phyloP scores from a whole-genome alignment of 2,888 invertebrate genomes.

The Pandemis heparana region DNA sequence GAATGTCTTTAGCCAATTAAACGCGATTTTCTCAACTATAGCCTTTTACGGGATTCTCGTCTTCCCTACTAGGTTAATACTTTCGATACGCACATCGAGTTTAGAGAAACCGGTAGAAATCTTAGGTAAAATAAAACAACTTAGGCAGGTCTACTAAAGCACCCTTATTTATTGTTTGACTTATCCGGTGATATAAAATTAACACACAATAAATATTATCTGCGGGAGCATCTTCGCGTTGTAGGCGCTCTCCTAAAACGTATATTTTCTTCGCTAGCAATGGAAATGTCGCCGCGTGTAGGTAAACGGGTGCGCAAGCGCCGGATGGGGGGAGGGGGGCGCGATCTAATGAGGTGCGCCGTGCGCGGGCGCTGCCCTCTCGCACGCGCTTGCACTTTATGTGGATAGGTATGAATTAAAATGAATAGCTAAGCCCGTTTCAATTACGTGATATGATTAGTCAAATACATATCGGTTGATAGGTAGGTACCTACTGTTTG shows the following conservation, averaged over 20 bases:
- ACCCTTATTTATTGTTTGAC: constrained; percentile 17
- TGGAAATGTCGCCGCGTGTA: constrained; percentile 77
- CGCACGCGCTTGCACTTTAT: constrained; percentile 67
- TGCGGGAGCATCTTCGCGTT: constrained; percentile 67
- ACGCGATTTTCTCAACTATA: background rate
- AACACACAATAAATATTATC: constrained; percentile 80
- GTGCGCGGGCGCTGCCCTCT: constrained; percentile 73
- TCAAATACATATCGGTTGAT: constrained; percentile 23
- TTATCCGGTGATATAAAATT: constrained; percentile 54
- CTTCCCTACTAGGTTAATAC: background rate
- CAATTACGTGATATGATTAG: constrained; percentile 58
- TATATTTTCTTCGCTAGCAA: constrained; percentile 77
- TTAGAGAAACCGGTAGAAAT: background rate
- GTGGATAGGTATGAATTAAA: constrained; percentile 69
- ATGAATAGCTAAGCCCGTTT: constrained; percentile 66
- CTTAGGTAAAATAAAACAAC: background rate
- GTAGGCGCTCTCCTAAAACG: constrained; percentile 75
- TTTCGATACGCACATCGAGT: background rate
- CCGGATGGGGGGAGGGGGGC: constrained; percentile 48
- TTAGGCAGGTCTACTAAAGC: background rate
- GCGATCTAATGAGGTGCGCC: constrained; percentile 75
- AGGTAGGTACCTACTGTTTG: constrained; percentile 1
- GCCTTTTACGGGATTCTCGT: background rate
- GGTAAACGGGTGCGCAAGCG: constrained; percentile 75
- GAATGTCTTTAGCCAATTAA: background rate